Conservation (phyloP, 35 echinoderm and acorn worm species). For the Apostichopus japonicus region DNA sequence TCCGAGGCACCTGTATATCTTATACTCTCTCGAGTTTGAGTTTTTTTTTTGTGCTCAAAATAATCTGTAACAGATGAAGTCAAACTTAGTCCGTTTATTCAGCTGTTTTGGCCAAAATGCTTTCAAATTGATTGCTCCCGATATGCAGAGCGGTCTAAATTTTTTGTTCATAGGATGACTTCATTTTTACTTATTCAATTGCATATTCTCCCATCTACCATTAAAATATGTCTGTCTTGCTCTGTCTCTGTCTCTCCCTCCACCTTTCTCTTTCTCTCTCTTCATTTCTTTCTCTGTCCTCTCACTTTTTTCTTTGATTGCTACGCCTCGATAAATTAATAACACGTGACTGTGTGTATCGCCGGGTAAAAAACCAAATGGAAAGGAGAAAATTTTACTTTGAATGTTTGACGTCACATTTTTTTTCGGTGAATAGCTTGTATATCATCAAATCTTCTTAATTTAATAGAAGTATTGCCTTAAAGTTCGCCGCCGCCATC, state of each 20-base stretch:
- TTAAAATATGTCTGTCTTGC: neutral
- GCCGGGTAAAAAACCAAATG: too few species aligned
- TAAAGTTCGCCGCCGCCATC: too few species aligned
- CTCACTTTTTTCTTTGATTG: neutral
- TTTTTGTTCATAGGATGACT: constrained; percentile 4
- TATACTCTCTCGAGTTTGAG: neutral
- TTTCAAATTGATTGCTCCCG: constrained; percentile 32
- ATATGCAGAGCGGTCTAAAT: neutral
- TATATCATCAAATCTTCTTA: too few species aligned
- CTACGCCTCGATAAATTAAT: neutral
- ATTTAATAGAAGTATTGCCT: too few species aligned
- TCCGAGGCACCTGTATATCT: neutral
- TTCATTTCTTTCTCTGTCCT: neutral
- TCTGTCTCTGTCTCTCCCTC: neutral
- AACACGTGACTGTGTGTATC: neutral
- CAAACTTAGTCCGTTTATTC: neutral
- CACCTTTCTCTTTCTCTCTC: neutral
- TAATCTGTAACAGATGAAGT: neutral
- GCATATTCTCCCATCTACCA: neutral
- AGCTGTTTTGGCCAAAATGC: constrained; percentile 8
- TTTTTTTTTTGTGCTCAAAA: neutral
- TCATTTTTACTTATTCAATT: neutral
- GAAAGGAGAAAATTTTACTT: neutral
- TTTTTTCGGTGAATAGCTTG: neutral
- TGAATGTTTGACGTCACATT: neutral